Conservation (phyloP, 2,113 vertebrate genomes). For the Podarcis cretensis region DNA sequence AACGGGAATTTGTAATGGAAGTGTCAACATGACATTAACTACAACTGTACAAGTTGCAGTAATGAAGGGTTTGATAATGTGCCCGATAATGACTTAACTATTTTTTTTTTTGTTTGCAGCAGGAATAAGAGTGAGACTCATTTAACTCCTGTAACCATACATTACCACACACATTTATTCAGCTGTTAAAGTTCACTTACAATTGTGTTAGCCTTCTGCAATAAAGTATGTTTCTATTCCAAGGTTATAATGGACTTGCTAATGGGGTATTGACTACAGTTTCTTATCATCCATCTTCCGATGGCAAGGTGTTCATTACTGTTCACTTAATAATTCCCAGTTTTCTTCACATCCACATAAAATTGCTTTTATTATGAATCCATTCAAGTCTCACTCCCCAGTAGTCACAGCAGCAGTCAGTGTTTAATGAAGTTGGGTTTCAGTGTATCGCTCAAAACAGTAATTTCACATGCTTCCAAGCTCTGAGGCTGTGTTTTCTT, state of each 20-base stretch:
- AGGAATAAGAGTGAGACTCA: slow-evolving; percentile 40
- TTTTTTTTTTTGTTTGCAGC: slow-evolving; percentile 25
- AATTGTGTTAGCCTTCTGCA: slow-evolving; percentile 63
- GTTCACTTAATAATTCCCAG: slow-evolving; percentile 60
- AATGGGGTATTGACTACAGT: slow-evolving; percentile 71
- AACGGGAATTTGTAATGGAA: slow-evolving; percentile 37
- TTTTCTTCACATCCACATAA: slow-evolving; percentile 52
- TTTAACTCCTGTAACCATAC: slow-evolving; percentile 50
- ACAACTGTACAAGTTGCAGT: neutral
- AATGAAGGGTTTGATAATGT: slow-evolving; percentile 50
- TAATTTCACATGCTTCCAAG: neutral
- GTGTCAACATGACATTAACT: slow-evolving; percentile 8
- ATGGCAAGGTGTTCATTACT: slow-evolving; percentile 60
- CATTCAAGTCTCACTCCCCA: slow-evolving; percentile 50
- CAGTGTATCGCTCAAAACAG: slow-evolving; percentile 11
- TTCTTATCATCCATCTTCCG: slow-evolving; percentile 64
- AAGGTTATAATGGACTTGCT: slow-evolving; percentile 69
- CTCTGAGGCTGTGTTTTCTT: slow-evolving; percentile 15
- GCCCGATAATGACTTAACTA: slow-evolving; percentile 34
- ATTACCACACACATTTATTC: slow-evolving; percentile 48
- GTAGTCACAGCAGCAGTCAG: slow-evolving; percentile 17
- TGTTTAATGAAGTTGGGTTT: slow-evolving; percentile 40
- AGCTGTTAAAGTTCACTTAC: slow-evolving; percentile 65
- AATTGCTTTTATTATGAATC: slow-evolving; percentile 58
- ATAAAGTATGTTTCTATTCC: slow-evolving; percentile 57